Evolutionary conservation across 1,140 invertebrate species (phyloP).

Genomic region (Lordiphosa stackelbergi): DNA sequence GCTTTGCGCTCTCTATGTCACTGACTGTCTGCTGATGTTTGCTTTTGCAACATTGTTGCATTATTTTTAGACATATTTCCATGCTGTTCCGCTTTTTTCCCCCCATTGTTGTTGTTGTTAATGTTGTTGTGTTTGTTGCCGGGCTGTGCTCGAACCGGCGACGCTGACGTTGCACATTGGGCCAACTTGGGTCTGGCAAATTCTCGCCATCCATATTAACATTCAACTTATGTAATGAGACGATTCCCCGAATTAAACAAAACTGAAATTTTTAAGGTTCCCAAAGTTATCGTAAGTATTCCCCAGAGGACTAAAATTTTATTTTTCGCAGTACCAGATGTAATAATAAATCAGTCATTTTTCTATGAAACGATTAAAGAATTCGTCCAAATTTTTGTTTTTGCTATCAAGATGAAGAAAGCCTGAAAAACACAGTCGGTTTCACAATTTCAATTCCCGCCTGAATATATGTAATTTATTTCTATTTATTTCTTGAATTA

Average conservation of each 20-base stretch:
- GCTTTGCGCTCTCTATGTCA: constrained; percentile 31
- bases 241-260: neutral
- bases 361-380: too few species aligned
- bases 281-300: too few species aligned
- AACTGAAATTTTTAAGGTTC: neutral
- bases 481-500: too few species aligned
- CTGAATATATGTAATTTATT: too few species aligned
- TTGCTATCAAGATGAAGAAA: too few species aligned
- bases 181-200: neutral
- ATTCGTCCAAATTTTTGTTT: too few species aligned
- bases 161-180: constrained; percentile 49
- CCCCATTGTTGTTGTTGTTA: neutral
- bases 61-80: constrained; percentile 69
- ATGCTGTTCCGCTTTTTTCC: constrained; percentile 49
- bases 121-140: neutral
- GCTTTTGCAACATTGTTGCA: constrained; percentile 70
- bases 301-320: too few species aligned
- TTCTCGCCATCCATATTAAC: neutral
- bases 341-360: too few species aligned
- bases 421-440: too few species aligned
- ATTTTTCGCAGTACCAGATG: too few species aligned
- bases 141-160: constrained; percentile 12
- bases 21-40: constrained; percentile 64
- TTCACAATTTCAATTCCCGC: too few species aligned
- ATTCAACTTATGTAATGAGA: constrained; percentile 4